Base-by-base conservation (phyloP, 2,888 invertebrate species). In the Drosophila austrosaltans region DNA sequence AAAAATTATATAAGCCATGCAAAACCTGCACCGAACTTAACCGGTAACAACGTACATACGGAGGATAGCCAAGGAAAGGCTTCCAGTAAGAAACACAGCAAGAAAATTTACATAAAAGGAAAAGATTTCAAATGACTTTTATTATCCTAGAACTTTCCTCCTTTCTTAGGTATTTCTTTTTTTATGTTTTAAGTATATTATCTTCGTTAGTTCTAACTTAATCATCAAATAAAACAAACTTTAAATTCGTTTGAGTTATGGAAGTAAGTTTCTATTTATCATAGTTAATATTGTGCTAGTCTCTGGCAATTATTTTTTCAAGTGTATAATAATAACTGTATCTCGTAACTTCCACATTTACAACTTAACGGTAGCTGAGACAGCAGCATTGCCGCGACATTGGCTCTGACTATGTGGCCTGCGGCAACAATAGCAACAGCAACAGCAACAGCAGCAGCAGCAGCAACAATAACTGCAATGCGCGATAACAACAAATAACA, bases 291-390 rank as follows among this genome's bases (percentile, higher is more conserved):
- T 44, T 58, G 10, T 42, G 5, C 16, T 56, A 42, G 8, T 58
- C 42, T 36, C 39, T 48, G 25, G 1, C 1, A 22, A 39, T 6
- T 39, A 28, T 54, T 36, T 81, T 69, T 72, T 56, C 72, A 53
- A 48, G 64, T 75, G 85, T 75, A 58, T 82, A 16, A 16, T 16
- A 68, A 69, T 79, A 77, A 71, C 62, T 60, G 62, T 59, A 57
- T 60, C 57, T 63, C 69, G 71, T 78, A 81, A 83, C 82, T 78
- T 84, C 68, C 72, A 65, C 68, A 76, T 78, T 87, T 75, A 77
- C 77, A 73, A 62, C 63, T 72, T 66, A 77, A 84, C 85, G 79
- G 81, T 81, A 81, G 79, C 82, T 54, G 6, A 22, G 58, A 42
- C 30, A 30, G 59, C 66, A 60, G 53, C 67, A 63, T 68, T 70